A percentile compares a stretch with the other conserved stretches of the same genome.
Evolutionary conservation across 2,888 invertebrate genomes (phyloP).

Genomic region (Apamea anceps): DNA sequence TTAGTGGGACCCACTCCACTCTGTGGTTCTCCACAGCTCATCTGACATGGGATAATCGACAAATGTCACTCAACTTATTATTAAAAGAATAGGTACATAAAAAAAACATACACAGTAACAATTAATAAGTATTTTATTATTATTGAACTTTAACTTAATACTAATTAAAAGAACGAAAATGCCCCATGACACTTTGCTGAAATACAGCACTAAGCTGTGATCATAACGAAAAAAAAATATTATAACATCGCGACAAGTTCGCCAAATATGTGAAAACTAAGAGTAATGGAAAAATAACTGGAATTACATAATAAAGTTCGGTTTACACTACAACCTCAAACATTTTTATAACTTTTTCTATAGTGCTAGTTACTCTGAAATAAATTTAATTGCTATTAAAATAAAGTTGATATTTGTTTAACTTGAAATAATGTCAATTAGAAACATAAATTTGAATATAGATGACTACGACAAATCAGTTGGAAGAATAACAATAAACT

Average conservation of each 20-base stretch:
- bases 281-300: too few species aligned
- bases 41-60: neutral
- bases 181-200: neutral
- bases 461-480: neutral
- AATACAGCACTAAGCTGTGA: neutral
- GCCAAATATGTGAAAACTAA: too few species aligned
- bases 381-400: too few species aligned
- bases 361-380: too few species aligned
- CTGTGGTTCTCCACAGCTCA: neutral
- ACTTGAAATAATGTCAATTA: too few species aligned
- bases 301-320: too few species aligned
- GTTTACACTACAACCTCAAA: too few species aligned
- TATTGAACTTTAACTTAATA: neutral
- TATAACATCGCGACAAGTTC: too few species aligned
- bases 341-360: too few species aligned
- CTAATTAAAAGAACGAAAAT: neutral
- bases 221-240: neutral
- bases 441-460: too few species aligned
- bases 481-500: neutral
- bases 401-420: too few species aligned
- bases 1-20: neutral
- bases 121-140: neutral
- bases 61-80: neutral
- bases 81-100: neutral
- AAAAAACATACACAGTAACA: neutral